Evolutionary conservation across 2,113 vertebrate species (phyloP).

Genomic region (Atrichornis clamosus): DNA sequence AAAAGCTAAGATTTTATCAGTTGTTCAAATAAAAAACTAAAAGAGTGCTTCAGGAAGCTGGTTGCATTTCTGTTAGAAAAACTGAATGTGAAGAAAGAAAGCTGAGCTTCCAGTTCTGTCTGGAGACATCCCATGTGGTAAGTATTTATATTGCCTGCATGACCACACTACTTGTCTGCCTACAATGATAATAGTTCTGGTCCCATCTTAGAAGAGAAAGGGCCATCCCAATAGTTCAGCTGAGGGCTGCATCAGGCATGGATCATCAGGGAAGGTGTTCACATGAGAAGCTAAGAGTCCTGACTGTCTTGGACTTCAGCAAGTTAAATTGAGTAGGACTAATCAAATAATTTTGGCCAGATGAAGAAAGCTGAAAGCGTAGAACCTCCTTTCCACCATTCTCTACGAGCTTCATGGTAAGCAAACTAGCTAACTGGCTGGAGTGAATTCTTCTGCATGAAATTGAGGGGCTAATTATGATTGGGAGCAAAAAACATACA

Average conservation of each 20-base stretch:
- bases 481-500: fast-evolving
- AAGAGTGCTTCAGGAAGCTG: not conserved
- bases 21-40: not conserved
- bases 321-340: not conserved
- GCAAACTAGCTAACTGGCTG: not conserved
- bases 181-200: not conserved
- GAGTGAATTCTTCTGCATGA: not conserved
- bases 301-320: not conserved
- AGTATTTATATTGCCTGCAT: not conserved
- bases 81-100: not conserved
- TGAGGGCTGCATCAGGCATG: not conserved
- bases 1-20: not conserved
- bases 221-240: not conserved
- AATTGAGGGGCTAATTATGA: not conserved
- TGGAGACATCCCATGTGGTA: not conserved
- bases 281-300: not conserved
- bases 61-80: not conserved
- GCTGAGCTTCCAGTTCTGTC: not conserved
- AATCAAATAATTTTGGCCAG: not conserved
- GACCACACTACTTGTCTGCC: not conserved
- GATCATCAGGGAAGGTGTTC: not conserved
- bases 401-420: not conserved
- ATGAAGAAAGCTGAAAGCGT: not conserved
- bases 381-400: not conserved
- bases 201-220: not conserved